phyloP scores from a whole-genome alignment of 2,113 vertebrate genomes.

The Saccopteryx bilineata region DNA sequence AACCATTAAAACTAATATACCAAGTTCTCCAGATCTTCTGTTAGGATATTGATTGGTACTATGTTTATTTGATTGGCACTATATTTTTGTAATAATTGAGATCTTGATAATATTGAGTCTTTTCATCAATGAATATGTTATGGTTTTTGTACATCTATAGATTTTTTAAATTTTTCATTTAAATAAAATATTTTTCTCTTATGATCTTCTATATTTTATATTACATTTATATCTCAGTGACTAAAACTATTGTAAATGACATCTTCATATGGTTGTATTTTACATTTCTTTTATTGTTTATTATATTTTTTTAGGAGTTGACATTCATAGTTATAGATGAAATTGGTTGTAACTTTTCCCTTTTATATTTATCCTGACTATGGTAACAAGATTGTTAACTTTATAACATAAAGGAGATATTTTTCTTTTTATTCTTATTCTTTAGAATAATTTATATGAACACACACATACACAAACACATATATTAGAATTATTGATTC shows the following conservation, averaged over 20 bases:
- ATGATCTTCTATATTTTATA: not conserved
- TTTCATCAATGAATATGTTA: not conserved
- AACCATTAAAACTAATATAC: not conserved
- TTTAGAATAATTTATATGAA: not conserved
- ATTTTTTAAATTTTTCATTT: not conserved
- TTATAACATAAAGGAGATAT: not conserved
- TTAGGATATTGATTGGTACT: not conserved
- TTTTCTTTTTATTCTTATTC: not conserved
- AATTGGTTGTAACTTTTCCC: not conserved
- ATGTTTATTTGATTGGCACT: not conserved
- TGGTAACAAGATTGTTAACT: not conserved
- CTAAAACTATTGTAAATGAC: not conserved
- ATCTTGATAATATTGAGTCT: not conserved
- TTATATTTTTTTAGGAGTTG: not conserved
- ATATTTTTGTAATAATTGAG: not conserved
- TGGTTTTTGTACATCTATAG: not conserved
- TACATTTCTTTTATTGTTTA: not conserved
- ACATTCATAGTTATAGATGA: not conserved
- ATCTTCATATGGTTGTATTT: not conserved
- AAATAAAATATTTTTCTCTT: not conserved
- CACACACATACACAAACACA: no score
- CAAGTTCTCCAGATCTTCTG: not conserved
- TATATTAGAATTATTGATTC: not conserved
- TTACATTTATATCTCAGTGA: not conserved
- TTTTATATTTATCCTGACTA: not conserved